Evolutionary conservation across 1,140 invertebrate genomes (phyloP).

Genomic region (Tribolium madens): DNA sequence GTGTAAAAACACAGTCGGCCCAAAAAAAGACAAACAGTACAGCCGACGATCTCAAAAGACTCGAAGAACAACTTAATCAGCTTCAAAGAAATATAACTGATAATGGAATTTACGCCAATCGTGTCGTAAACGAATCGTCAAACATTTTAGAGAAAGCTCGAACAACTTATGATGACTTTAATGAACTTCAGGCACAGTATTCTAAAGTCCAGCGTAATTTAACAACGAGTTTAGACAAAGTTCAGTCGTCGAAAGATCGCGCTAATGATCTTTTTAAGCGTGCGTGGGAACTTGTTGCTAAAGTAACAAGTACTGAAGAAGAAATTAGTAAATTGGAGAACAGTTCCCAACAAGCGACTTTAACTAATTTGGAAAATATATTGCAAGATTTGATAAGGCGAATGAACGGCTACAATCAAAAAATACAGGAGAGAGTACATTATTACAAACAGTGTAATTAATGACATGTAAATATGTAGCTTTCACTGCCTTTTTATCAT

Average conservation of each 20-base stretch:
- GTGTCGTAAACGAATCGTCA: conserved; percentile 59
- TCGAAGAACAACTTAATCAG: conserved; percentile 56
- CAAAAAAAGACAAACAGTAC: conserved; percentile 56
- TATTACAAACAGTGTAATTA: conserved; percentile 61
- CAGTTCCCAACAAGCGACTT: conserved; percentile 61
- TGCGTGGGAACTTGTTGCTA: conserved; percentile 58
- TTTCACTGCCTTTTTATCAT: conserved; percentile 28
- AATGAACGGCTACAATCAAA: conserved; percentile 55
- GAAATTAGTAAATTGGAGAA: conserved; percentile 63
- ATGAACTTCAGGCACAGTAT: conserved; percentile 58
- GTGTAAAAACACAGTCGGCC: conserved; percentile 57
- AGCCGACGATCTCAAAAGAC: conserved; percentile 51
- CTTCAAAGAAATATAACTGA: conserved; percentile 61
- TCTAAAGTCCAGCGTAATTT: conserved; percentile 54
- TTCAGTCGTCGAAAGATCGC: conserved; percentile 59
- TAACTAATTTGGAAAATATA: conserved; percentile 58
- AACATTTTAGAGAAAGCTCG: conserved; percentile 59
- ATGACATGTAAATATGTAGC: conserved; percentile 46
- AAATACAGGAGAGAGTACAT: conserved; percentile 56
- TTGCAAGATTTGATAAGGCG: conserved; percentile 66
- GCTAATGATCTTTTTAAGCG: conserved; percentile 59
- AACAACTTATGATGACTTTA: conserved; percentile 55
- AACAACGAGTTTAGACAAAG: conserved; percentile 56
- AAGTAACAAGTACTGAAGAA: conserved; percentile 57
- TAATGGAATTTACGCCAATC: conserved; percentile 60